A percentile compares a stretch with the other conserved stretches of the same genome.
These are phyloP conservation scores for Zygothrica quintamaculata DNA, from an alignment of 2,888 invertebrate genomes.

Conservation along the genomic window DNA sequence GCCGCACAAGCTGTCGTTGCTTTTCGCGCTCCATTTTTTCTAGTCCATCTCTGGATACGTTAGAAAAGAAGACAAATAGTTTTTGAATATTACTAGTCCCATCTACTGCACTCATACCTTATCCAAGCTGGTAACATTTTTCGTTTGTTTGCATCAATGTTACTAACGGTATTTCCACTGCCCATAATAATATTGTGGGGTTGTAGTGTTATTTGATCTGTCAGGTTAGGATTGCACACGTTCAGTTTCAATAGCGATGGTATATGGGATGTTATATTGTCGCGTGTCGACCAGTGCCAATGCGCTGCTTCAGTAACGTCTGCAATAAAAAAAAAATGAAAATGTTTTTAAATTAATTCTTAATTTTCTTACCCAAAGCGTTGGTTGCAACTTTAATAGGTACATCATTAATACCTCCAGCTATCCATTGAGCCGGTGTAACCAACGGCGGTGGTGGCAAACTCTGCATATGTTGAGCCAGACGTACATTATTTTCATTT, in stretches of 20 bases:
- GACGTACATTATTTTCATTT: conserved; percentile 36
- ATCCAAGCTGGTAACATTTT: conserved; percentile 99
- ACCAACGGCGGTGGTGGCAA: conserved; percentile 52
- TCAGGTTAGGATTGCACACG: conserved; percentile 79
- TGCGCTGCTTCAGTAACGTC: conserved; percentile 41
- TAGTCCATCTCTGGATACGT: conserved; percentile 88
- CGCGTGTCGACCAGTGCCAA: conserved; percentile 61
- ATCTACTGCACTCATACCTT: conserved; percentile 86
- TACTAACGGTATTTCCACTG: conserved; percentile 47
- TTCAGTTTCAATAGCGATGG: conserved; percentile 80
- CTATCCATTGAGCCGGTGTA: conserved; percentile 68
- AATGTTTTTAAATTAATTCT: too few species aligned
- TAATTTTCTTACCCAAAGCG: conserved; percentile 7
- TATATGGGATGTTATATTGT: conserved; percentile 74
- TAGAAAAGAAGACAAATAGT: not conserved
- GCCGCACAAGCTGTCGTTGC: conserved; percentile 92
- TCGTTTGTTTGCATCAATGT: conserved; percentile 92
- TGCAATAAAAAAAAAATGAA: not conserved
- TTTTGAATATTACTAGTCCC: not conserved
- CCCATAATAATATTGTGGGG: conserved; percentile 26
- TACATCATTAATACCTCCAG: conserved; percentile 14
- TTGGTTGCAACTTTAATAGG: conserved; percentile 10
- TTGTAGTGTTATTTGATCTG: conserved; percentile 44
- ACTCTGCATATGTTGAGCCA: conserved; percentile 23
- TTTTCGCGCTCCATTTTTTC: conserved; percentile 99